Evolutionary conservation across 2,113 vertebrate species (phyloP).

Genomic region (Brachyistius frenatus): DNA sequence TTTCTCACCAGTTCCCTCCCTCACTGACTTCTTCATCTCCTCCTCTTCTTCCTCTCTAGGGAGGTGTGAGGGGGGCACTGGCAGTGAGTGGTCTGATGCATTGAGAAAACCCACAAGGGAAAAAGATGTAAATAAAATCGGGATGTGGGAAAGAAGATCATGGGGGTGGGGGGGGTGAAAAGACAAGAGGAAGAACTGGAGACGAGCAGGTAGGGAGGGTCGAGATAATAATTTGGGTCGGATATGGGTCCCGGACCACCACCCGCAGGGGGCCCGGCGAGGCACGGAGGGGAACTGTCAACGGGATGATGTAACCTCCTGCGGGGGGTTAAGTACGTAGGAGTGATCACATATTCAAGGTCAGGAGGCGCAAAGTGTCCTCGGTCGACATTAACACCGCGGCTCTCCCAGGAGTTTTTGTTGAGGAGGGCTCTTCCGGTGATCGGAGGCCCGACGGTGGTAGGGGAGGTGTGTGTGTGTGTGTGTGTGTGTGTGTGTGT

Average conservation of each 20-base stretch:
- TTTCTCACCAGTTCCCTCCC: not conserved
- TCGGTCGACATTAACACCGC: not conserved
- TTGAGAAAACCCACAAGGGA: conserved; percentile 24
- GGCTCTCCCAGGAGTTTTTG: conserved; percentile 28
- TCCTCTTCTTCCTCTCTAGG: conserved; percentile 9
- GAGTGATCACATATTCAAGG: conserved; percentile 48
- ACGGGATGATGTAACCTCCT: conserved; percentile 47
- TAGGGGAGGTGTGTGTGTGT: too few relatives aligned
- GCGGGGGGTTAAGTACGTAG: not conserved
- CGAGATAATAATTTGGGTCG: not conserved
- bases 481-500: too few relatives aligned
- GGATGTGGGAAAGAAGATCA: conserved; percentile 14
- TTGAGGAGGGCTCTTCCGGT: too few relatives aligned
- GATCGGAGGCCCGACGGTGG: too few relatives aligned
- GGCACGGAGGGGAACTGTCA: conserved; percentile 19
- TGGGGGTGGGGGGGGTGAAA: not conserved
- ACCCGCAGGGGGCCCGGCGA: not conserved
- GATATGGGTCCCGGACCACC: not conserved
- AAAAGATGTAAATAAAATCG: not conserved
- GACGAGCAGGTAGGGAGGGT: conserved; percentile 12
- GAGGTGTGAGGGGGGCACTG: not conserved
- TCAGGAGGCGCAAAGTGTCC: conserved; percentile 19
- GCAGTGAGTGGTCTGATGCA: conserved; percentile 35
- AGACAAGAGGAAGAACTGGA: conserved; percentile 3
- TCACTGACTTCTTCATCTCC: conserved; percentile 9